phyloP scores from a whole-genome alignment of 2,113 vertebrate genomes.

The Lathamus discolor region DNA sequence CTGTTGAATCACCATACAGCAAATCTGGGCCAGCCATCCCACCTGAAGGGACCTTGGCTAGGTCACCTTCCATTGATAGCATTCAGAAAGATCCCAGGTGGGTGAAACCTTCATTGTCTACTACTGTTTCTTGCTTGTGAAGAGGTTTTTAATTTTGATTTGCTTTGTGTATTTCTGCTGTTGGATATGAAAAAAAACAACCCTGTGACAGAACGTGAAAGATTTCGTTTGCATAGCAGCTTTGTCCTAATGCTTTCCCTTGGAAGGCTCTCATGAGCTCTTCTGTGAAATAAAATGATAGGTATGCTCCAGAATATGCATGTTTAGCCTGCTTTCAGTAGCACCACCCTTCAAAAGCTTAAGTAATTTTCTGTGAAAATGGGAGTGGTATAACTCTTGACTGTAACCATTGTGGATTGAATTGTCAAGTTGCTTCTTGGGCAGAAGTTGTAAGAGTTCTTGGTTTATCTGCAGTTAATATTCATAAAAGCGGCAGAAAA shows the following conservation, averaged over 20 bases:
- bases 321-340: not conserved
- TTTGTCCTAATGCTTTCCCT: not conserved
- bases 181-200: not conserved
- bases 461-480: not conserved
- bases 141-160: not conserved
- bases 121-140: not conserved
- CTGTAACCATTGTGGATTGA: not conserved
- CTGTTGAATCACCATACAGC: constrained; percentile 98
- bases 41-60: constrained; percentile 93
- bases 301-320: not conserved
- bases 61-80: constrained; percentile 97
- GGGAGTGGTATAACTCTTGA: not conserved
- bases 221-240: not conserved
- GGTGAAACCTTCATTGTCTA: constrained; percentile 68
- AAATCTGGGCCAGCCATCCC: constrained; percentile 97
- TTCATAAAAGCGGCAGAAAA: not conserved
- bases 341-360: not conserved
- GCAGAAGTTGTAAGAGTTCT: not conserved
- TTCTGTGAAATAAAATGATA: not conserved
- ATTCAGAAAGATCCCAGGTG: constrained; percentile 99
- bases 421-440: not conserved
- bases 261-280: constrained; percentile 2
- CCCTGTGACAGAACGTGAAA: rapidly evolving
- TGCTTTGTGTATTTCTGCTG: not conserved
- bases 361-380: not conserved